phyloP scores from a whole-genome alignment of 2,113 vertebrate species.

The Marcusenius ussheri region DNA sequence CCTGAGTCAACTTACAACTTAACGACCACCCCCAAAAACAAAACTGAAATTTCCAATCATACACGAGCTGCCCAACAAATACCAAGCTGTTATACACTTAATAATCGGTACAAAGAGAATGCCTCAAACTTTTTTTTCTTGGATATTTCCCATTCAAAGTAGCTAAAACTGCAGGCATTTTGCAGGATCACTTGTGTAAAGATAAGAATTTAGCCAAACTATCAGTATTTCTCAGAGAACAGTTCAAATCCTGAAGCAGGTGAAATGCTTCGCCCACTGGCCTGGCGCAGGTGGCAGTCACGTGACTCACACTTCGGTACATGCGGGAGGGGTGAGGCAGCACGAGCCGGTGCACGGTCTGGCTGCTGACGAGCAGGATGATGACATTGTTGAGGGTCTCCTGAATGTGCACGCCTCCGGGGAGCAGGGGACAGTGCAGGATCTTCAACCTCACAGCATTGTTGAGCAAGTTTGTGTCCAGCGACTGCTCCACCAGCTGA shows the following conservation, averaged over 20 bases:
- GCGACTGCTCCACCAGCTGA: slow-evolving; percentile 79
- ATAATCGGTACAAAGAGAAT: not conserved
- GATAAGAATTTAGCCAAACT: not conserved
- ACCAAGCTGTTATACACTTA: not conserved
- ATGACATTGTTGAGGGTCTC: slow-evolving; percentile 77
- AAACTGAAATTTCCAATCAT: not conserved
- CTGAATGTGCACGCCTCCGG: slow-evolving; percentile 73
- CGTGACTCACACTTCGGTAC: slow-evolving; percentile 79
- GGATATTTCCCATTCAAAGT: not conserved
- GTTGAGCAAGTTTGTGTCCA: slow-evolving; percentile 82
- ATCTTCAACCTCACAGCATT: slow-evolving; percentile 70
- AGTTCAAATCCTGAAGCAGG: not conserved
- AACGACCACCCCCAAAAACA: not conserved
- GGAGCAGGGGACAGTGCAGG: slow-evolving; percentile 69
- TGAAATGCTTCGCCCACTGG: not conserved
- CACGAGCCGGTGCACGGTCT: slow-evolving; percentile 77
- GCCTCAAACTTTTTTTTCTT: not conserved
- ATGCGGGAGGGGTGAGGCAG: slow-evolving; percentile 80
- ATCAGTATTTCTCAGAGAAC: not conserved
- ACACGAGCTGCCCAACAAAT: not conserved
- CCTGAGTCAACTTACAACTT: not conserved
- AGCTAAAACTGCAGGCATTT: not conserved
- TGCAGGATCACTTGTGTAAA: not conserved
- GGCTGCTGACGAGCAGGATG: slow-evolving; percentile 74
- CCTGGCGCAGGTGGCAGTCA: not conserved